Percentiles rank a stretch among this genome's conserved stretches.
phyloP scores from a whole-genome alignment of 2,888 invertebrate species.

The Phyto melanocephala region DNA sequence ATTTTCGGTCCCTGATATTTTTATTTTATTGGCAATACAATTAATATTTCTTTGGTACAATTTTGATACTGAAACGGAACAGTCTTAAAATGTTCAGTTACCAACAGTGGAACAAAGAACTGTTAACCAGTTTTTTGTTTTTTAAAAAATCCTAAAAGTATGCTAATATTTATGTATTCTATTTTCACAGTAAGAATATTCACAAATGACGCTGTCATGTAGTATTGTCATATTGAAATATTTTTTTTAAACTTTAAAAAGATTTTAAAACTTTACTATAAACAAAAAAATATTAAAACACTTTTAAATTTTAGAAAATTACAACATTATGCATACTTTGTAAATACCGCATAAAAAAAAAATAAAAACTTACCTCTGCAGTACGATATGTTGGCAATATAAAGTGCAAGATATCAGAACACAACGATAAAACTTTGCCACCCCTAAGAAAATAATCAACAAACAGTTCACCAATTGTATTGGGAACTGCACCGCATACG shows the following conservation, averaged over 20 bases:
- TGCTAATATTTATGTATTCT: not conserved
- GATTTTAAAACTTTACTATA: not conserved
- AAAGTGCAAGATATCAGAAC: conserved; percentile 88
- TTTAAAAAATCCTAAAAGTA: conserved; percentile 26
- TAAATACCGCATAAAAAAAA: not conserved
- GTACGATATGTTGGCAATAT: conserved; percentile 90
- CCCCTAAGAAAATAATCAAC: conserved; percentile 87
- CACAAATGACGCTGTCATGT: too few relatives aligned
- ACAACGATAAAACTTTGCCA: conserved; percentile 87
- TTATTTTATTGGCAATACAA: too few relatives aligned
- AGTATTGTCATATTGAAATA: too few relatives aligned
- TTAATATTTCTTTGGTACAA: too few relatives aligned
- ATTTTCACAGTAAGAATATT: too few relatives aligned
- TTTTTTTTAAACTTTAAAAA: not conserved
- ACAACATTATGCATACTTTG: too few relatives aligned
- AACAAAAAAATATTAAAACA: not conserved
- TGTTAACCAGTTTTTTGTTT: too few relatives aligned
- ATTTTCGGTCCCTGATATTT: too few relatives aligned
- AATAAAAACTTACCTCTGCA: conserved; percentile 83
- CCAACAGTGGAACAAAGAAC: too few relatives aligned
- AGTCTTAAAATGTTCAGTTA: too few relatives aligned
- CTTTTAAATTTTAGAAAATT: too few relatives aligned
- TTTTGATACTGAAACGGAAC: too few relatives aligned
- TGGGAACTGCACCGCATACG: conserved; percentile 87
- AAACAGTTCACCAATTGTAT: conserved; percentile 83